Base-by-base conservation (phyloP, 1,140 invertebrate species). In the Pentalonia nigronervosa region DNA sequence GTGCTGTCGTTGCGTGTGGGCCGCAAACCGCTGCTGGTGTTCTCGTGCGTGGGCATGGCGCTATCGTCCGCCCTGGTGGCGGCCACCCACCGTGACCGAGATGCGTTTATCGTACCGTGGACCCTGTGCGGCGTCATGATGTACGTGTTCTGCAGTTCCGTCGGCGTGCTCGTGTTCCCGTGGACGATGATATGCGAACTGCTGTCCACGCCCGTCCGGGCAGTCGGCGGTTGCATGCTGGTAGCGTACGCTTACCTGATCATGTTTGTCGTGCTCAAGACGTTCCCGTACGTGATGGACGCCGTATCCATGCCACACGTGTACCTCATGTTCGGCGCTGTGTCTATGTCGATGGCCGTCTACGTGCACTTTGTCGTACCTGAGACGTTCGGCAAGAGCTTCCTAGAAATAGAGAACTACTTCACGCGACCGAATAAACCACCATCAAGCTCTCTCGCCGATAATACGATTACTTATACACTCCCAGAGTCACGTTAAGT, bases 351-450 rank as follows among this genome's bases (percentile, higher is more conserved):
- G 7, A 96, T 96, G 11, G 95, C 96, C 34, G 94, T 96, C 17
- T 96, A 97, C 94, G 95, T 97, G 45, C 96, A 96, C 90, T 95
- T 97, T 53, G 96, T 96, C 93, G 94, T 98, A 36, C 97, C 97
- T 1, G 97, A 98, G 95, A 98, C 97, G 0, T 96, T 97, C 93
- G 97, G 97, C 0, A 97, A 97, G 95, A 96, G 95, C 14, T 96
- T 98, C 91, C 94, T 94, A 20, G 95, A 96, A 94, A 96, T 96
- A 94, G 96, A 96, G 94, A 34, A 84, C 7, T 56, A 93, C 36
- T 93, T 93, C 41, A 47, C n/a, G 41, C 6, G 30, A 14, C 11
- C 30, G n/a, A 88, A 23, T 4, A 48, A 67, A 67, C 30, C 60
- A 30, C 3, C 7, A 1, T 7, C 30, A 86, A 86, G 25, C 8